Percentiles rank a stretch among this genome's conserved stretches.
phyloP scores from a whole-genome alignment of 2,888 invertebrate genomes.

The Tenthredo notha region DNA sequence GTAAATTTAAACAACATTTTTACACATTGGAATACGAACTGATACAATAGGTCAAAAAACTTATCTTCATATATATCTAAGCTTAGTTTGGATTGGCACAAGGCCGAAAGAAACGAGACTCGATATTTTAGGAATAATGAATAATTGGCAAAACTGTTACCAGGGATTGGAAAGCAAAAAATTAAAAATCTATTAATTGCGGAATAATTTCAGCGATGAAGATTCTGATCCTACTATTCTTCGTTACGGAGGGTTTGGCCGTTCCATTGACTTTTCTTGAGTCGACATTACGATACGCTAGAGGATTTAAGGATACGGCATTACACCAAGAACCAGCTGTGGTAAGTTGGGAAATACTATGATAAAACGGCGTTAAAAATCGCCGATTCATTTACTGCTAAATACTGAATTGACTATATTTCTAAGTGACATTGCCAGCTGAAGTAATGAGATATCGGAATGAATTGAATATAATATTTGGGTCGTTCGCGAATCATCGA shows the following conservation, averaged over 20 bases:
- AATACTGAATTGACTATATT: neutral
- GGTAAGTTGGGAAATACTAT: slow-evolving; percentile 15
- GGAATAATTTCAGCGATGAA: slow-evolving; percentile 34
- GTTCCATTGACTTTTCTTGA: slow-evolving; percentile 31
- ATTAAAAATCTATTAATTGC: neutral
- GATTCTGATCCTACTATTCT: slow-evolving; percentile 23
- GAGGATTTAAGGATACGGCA: neutral
- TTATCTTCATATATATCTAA: neutral
- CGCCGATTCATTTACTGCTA: neutral
- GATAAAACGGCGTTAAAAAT: too few relatives aligned
- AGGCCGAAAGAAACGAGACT: neutral
- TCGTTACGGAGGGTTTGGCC: neutral
- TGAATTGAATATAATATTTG: neutral
- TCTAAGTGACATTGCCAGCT: neutral
- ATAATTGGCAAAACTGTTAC: neutral
- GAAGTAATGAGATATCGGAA: neutral
- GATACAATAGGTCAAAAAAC: neutral
- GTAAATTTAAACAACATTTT: neutral
- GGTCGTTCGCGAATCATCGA: neutral
- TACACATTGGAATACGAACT: neutral
- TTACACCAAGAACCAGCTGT: slow-evolving; percentile 18
- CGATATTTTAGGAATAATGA: neutral
- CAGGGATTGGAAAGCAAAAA: neutral
- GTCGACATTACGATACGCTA: neutral
- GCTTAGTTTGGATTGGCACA: neutral